phyloP scores from a whole-genome alignment of 2,888 invertebrate species.

The Hirtodrosophila cameraria region DNA sequence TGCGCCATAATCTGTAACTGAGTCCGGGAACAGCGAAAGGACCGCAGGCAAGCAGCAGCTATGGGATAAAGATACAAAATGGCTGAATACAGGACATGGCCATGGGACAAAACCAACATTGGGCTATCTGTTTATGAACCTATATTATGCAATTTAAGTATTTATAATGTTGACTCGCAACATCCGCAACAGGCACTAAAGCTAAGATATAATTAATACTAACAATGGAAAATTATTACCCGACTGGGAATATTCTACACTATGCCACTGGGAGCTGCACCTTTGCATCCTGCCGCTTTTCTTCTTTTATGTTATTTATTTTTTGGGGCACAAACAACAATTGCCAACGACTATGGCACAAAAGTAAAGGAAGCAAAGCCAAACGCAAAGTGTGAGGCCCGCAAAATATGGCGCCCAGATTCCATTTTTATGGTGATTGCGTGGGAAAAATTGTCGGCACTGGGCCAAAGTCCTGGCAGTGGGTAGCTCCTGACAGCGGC shows the following conservation, averaged over 20 bases:
- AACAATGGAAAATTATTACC: conserved; percentile 50
- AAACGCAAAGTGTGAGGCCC: conserved; percentile 14
- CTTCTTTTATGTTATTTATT: conserved; percentile 15
- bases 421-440: conserved; percentile 71
- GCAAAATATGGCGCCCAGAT: conserved; percentile 57
- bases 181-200: conserved; percentile 21
- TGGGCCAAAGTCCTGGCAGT: conserved; percentile 28
- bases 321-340: conserved; percentile 68
- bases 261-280: conserved; percentile 18
- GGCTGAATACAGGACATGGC: conserved; percentile 2
- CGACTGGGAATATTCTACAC: conserved; percentile 8
- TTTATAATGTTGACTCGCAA: conserved; percentile 49
- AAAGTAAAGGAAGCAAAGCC: not conserved
- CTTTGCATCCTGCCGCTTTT: conserved; percentile 14
- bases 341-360: conserved; percentile 51
- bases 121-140: conserved; percentile 26
- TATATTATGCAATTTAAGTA: conserved; percentile 44
- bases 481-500: conserved; percentile 26
- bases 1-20: conserved; percentile 44
- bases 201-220: conserved; percentile 72
- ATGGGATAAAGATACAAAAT: conserved; percentile 9
- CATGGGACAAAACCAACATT: conserved; percentile 5
- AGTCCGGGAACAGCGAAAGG: conserved; percentile 26
- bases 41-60: conserved; percentile 23
- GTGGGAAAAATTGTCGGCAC: conserved; percentile 65